phyloP scores from a whole-genome alignment of 1,140 invertebrate genomes.

The Scaptomyza montana region DNA sequence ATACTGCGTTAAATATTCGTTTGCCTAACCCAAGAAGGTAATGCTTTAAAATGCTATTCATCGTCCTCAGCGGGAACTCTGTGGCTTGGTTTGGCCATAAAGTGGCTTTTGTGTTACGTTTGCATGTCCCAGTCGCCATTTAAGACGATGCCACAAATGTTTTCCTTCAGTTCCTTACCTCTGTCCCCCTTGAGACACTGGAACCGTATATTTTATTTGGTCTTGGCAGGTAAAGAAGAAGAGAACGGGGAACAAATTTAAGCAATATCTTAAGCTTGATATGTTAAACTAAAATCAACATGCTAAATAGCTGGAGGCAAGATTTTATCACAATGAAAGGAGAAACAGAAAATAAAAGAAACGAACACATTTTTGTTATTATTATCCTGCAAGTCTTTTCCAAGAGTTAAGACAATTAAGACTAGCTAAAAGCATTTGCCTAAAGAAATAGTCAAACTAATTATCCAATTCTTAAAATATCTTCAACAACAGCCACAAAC shows the following conservation, averaged over 20 bases:
- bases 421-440: background rate
- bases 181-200: too few species aligned
- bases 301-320: background rate
- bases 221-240: background rate
- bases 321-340: background rate
- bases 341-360: background rate
- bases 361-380: too few species aligned
- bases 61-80: conserved; percentile 13
- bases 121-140: conserved; percentile 32
- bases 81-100: conserved; percentile 19
- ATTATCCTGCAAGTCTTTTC: background rate
- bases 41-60: conserved; percentile 50
- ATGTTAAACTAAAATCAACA: background rate
- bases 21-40: conserved; percentile 32
- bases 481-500: background rate
- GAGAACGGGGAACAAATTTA: background rate
- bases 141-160: conserved; percentile 12
- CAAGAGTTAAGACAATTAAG: too few species aligned
- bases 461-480: conserved; percentile 1
- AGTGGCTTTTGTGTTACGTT: conserved; percentile 42
- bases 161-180: background rate
- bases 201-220: too few species aligned
- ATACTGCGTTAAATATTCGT: conserved; percentile 45
- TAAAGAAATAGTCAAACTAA: background rate
- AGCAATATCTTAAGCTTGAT: background rate